phyloP scores from a whole-genome alignment of 2,888 invertebrate genomes.

The Papilio demoleus region DNA sequence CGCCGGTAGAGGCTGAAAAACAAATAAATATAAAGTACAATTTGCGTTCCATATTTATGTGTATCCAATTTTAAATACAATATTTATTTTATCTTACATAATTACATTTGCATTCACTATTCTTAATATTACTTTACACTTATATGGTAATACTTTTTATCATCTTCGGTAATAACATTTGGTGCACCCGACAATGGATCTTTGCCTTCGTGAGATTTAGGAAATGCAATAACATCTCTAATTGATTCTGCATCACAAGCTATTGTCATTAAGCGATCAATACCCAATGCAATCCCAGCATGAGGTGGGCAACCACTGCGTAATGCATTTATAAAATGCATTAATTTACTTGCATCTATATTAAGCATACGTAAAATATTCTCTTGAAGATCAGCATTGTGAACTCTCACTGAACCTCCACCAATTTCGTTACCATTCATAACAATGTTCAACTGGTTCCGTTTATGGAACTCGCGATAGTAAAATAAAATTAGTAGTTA shows the following conservation, averaged over 20 bases:
- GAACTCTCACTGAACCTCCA: slow-evolving; percentile 98
- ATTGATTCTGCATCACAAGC: slow-evolving; percentile 91
- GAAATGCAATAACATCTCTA: slow-evolving; percentile 98
- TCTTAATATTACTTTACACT: slow-evolving; percentile 46
- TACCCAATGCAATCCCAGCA: slow-evolving; percentile 97
- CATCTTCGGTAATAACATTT: slow-evolving; percentile 86
- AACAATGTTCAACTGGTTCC: slow-evolving; percentile 61
- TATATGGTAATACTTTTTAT: slow-evolving; percentile 89
- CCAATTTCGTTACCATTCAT: slow-evolving; percentile 98
- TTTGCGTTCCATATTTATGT: not conserved
- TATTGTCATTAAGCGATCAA: slow-evolving; percentile 93
- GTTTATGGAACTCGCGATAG: slow-evolving; percentile 5
- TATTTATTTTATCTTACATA: not conserved
- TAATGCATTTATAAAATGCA: slow-evolving; percentile 95
- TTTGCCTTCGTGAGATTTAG: slow-evolving; percentile 95
- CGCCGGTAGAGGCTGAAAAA: slow-evolving; percentile 13
- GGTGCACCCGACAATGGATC: slow-evolving; percentile 97
- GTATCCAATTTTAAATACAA: no score
- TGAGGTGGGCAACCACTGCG: slow-evolving; percentile 98
- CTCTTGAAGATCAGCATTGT: slow-evolving; percentile 90
- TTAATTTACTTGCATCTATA: slow-evolving; percentile 86
- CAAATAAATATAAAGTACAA: not conserved
- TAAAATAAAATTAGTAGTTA: not conserved
- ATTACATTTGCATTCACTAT: not conserved
- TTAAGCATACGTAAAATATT: slow-evolving; percentile 90